These are phyloP conservation scores for Montifringilla adamsi DNA, from an alignment of 2,113 vertebrate species.

Conservation along the genomic window DNA sequence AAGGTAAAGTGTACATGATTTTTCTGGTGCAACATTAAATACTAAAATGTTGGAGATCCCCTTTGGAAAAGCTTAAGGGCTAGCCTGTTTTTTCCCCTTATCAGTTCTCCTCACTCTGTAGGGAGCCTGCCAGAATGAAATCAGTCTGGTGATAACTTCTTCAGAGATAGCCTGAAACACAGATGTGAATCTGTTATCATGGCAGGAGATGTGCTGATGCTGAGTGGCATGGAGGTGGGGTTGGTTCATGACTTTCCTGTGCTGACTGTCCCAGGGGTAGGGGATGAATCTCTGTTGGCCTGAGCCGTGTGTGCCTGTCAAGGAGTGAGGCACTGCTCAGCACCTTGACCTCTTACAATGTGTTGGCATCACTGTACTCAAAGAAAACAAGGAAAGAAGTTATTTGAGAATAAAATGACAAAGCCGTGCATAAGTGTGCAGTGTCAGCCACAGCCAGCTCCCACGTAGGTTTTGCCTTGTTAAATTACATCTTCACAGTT, in stretches of 20 bases:
- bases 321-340: background rate
- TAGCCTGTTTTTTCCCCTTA: background rate
- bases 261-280: background rate
- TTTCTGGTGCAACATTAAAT: background rate
- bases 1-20: background rate
- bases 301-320: background rate
- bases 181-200: background rate
- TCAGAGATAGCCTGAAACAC: background rate
- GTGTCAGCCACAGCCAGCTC: background rate
- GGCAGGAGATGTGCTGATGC: background rate
- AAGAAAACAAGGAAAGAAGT: background rate
- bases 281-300: background rate
- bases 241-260: background rate
- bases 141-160: background rate
- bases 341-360: background rate
- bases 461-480: accelerated
- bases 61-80: background rate
- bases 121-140: background rate
- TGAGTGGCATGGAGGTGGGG: background rate
- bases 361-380: background rate
- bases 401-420: background rate
- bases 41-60: background rate
- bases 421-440: background rate
- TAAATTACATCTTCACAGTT: background rate
- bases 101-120: background rate